Evolutionary conservation across 2,113 vertebrate genomes (phyloP).

Genomic region (Ceyx margarethae): DNA sequence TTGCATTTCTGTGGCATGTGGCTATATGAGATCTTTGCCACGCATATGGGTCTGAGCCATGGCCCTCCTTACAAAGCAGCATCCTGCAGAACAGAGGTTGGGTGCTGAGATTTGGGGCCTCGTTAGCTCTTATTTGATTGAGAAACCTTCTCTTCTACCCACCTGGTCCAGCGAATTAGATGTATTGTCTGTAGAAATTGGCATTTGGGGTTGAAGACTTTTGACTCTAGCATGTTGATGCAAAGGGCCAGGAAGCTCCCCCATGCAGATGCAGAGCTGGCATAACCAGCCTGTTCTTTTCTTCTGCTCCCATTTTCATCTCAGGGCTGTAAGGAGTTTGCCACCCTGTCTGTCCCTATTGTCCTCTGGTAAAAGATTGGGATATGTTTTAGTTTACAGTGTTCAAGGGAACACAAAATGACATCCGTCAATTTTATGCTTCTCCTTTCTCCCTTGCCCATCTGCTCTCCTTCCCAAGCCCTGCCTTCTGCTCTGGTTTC

Average conservation of each 20-base stretch:
- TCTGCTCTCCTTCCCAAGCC: neutral
- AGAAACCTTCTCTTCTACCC: neutral
- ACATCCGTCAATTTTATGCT: slow-evolving; percentile 16
- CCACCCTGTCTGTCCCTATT: neutral
- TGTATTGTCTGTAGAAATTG: neutral
- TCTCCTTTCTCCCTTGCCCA: neutral
- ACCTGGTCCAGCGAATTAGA: neutral
- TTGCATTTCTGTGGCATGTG: rapidly evolving
- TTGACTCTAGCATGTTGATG: neutral
- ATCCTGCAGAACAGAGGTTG: neutral
- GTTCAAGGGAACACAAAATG: neutral
- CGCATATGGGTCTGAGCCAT: rapidly evolving
- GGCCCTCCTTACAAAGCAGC: neutral
- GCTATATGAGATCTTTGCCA: neutral
- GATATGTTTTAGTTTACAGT: neutral
- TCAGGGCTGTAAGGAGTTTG: neutral
- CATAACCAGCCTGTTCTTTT: neutral
- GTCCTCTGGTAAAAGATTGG: neutral
- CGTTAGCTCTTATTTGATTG: neutral
- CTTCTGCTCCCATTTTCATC: neutral
- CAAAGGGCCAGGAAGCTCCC: neutral
- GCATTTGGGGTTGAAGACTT: neutral
- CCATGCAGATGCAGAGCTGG: rapidly evolving
- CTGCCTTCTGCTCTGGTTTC: neutral
- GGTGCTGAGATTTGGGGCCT: neutral